Base-by-base conservation (phyloP, 64 coral and sea anemone species). In the Dendronephthya gigantea region DNA sequence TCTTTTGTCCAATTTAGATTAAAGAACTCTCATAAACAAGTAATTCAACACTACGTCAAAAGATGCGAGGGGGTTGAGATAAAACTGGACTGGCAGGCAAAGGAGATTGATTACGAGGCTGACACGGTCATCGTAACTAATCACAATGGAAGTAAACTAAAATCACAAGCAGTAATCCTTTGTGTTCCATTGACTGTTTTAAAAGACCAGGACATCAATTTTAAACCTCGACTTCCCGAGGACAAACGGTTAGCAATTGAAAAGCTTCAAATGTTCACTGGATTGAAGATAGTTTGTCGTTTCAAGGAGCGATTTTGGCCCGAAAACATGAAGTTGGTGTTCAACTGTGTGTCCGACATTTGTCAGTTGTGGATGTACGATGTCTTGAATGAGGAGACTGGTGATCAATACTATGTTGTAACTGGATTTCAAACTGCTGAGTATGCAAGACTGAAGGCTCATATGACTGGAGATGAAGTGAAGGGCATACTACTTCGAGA, bases 301-400 rank as follows among this genome's bases (percentile, higher is more conserved):
- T 91, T 97, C 2, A 88, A 35, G 81, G 82, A 50, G 51, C 84
- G 41, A 22, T 97, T 97, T 85, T 97, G 94, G 94, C 68, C 85
- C 23, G 41, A 68, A 1, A 88, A 88, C 17, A 11, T 84, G 3
- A 58, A 34, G 39, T 38, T 88, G 4, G 28, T 97, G 50, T 90
- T 40, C 32, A 34, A 30, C 43, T 82, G 84, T 0, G 25, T 49
- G 14, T 87, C 91, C 2, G 90, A 93, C 69, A 83, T 93, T 65
- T 84, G 89, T 51, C 94, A 97, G 89, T 87, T 97, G 84, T 97
- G 94, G 94, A 91, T 92, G 47, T 91, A 97, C 86, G 83, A 91
- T 33, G 87, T 87, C 83, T 87, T 93, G 29, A 85, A 89, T 22
- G 39, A 50, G 39, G 68, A 49, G 7, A 48, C 83, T 37, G 87